These are phyloP conservation scores for Neolamprologus brichardi DNA, from an alignment of 2,113 vertebrate species.

Conservation along the genomic window DNA sequence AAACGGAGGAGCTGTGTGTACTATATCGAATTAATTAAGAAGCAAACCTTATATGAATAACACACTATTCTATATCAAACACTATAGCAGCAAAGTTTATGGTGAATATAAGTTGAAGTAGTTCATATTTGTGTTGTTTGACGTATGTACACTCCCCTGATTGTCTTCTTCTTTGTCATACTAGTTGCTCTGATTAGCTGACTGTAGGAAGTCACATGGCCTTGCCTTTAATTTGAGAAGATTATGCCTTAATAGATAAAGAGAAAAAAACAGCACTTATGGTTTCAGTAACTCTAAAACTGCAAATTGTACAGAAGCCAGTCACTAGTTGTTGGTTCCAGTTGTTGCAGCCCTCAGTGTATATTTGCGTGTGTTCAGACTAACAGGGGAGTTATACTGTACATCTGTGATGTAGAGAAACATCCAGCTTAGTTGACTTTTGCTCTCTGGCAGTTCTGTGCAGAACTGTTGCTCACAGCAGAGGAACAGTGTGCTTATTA, in stretches of 20 bases:
- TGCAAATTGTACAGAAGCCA: neutral
- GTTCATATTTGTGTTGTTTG: neutral
- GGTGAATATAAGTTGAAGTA: neutral
- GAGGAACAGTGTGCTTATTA: neutral
- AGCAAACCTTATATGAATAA: neutral
- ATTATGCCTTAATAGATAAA: neutral
- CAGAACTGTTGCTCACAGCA: neutral
- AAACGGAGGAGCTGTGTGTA: neutral
- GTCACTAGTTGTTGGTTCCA: neutral
- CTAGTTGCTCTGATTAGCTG: neutral
- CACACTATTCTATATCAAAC: neutral
- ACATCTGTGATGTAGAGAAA: neutral
- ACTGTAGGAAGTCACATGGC: neutral
- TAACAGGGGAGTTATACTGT: neutral
- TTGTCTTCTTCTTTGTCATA: neutral
- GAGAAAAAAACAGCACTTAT: neutral
- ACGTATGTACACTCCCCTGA: neutral
- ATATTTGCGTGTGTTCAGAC: neutral
- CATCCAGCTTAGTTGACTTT: neutral
- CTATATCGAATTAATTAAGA: neutral
- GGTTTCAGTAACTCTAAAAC: neutral
- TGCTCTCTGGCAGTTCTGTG: neutral
- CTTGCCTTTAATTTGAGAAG: constrained; percentile 1
- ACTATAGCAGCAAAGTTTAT: neutral
- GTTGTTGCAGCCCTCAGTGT: neutral